A percentile compares a stretch with the other conserved stretches of the same genome.
phyloP scores from a whole-genome alignment of 1,140 invertebrate species.

The Anthonomus grandis region DNA sequence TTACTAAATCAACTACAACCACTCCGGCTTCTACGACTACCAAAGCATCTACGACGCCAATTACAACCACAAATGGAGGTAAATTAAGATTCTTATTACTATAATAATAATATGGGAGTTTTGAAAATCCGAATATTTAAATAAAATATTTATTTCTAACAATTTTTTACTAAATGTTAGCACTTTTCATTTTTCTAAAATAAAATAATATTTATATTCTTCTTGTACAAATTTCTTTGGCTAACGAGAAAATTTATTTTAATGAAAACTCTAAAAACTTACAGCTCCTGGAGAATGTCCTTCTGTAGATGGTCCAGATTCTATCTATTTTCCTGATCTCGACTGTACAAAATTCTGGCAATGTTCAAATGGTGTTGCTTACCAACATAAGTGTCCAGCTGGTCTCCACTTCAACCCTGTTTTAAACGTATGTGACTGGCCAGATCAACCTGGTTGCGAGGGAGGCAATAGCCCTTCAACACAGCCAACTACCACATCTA shows the following conservation, averaged over 20 bases:
- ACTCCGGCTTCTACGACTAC: slow-evolving; percentile 5
- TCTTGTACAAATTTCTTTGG: too few species aligned
- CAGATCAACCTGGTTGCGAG: slow-evolving; percentile 16
- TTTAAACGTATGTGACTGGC: slow-evolving; percentile 56
- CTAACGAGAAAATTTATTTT: too few species aligned
- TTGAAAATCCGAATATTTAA: too few species aligned
- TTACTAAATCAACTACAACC: too few species aligned
- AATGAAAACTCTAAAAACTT: background rate
- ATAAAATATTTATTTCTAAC: too few species aligned
- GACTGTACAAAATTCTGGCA: slow-evolving; percentile 58
- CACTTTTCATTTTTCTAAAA: too few species aligned
- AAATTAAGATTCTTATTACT: too few species aligned
- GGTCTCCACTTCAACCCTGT: slow-evolving; percentile 54
- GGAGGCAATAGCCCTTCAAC: background rate
- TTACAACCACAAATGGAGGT: too few species aligned
- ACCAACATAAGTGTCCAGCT: slow-evolving; percentile 50
- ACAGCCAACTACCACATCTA: background rate
- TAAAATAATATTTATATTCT: too few species aligned
- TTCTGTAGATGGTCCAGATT: slow-evolving; percentile 10
- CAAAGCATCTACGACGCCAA: too few species aligned
- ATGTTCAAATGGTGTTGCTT: slow-evolving; percentile 52
- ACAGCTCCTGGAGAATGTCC: slow-evolving; percentile 40
- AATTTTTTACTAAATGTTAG: too few species aligned
- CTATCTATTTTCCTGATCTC: slow-evolving; percentile 20
- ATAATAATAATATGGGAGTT: too few species aligned